Base-by-base conservation (phyloP, 2,113 vertebrate species). In the Mobula birostris region DNA sequence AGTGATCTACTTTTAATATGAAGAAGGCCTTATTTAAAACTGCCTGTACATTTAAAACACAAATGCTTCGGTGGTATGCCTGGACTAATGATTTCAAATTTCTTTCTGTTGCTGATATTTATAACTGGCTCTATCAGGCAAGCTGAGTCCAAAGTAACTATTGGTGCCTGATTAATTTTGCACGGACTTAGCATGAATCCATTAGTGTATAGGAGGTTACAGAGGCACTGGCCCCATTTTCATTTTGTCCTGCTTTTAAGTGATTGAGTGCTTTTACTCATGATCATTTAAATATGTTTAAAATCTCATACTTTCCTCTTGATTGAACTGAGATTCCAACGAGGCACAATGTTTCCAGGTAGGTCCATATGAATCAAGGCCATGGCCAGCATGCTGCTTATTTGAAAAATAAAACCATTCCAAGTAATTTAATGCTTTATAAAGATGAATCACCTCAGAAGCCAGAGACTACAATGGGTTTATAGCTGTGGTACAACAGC, bases 241-340 rank as follows among this genome's bases (percentile, higher is more conserved):
- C 66, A 93, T 93, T 93, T 93, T 93, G 36, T 56, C 70, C 91
- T 93, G 91, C 48, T 93, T 93, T 93, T 93, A 93, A 93, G 66
- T 76, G 70, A 63, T 68, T 76, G 68, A 74, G 91, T 56, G 68
- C 91, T 93, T 93, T 74, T 70, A 93, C 91, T 93, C 91, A 93
- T 93, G 91, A 74, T 56, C 91, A 93, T 93, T 93, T 93, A 93
- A 93, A 93, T 93, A 93, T 93, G 91, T 72, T 92, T 93, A 76
- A 76, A 76, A 93, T 74, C 91, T 74, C 70, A 93, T 93, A 93
- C 68, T 74, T 93, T 93, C 91, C 68, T 24, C 36, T 70, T 56
- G 91, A 74, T 93, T 74, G 91, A 93, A 56, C 70, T 11, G 40
- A 74, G 68, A 40, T 74, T 93, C 70, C 40, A 56, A n/a, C 91